Evolutionary conservation across 2,113 vertebrate genomes (phyloP).

Genomic region (Microtus montanus): DNA sequence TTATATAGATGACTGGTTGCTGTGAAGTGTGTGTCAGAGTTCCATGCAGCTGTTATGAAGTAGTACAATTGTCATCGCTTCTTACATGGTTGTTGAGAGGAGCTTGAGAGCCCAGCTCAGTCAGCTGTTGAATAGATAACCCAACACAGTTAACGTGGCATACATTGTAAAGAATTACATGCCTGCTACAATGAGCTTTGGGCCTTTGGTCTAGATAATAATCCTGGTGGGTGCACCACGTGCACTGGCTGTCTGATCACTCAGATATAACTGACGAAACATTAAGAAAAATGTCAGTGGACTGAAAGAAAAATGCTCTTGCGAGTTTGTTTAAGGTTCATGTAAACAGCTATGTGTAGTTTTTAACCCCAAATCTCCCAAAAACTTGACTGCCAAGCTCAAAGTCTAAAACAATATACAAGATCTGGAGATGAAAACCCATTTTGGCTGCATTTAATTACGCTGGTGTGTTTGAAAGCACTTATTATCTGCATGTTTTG

Average conservation of each 20-base stretch:
- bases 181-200: slow-evolving; percentile 91
- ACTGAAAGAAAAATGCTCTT: slow-evolving; percentile 88
- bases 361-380: slow-evolving; percentile 84
- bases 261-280: slow-evolving; percentile 92
- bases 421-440: slow-evolving; percentile 48
- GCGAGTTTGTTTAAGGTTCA: slow-evolving; percentile 95
- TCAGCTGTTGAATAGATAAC: slow-evolving; percentile 97
- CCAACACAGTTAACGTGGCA: slow-evolving; percentile 94
- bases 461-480: slow-evolving; percentile 33
- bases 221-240: slow-evolving; percentile 90
- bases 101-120: slow-evolving; percentile 90
- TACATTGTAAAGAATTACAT: slow-evolving; percentile 95
- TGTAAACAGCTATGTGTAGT: slow-evolving; percentile 76
- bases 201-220: slow-evolving; percentile 96
- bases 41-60: slow-evolving; percentile 90
- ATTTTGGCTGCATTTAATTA: slow-evolving; percentile 47
- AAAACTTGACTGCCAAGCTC: slow-evolving; percentile 60
- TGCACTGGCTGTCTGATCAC: slow-evolving; percentile 95
- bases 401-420: background rate
- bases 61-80: slow-evolving; percentile 90
- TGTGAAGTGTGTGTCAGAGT: slow-evolving; percentile 92
- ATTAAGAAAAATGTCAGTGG: slow-evolving; percentile 94
- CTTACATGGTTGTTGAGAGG: slow-evolving; percentile 91
- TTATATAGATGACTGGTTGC: slow-evolving; percentile 95
- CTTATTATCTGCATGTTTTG: slow-evolving; percentile 16